phyloP scores from a whole-genome alignment of 2,888 invertebrate species.

The Hydrotaea diabolus region DNA sequence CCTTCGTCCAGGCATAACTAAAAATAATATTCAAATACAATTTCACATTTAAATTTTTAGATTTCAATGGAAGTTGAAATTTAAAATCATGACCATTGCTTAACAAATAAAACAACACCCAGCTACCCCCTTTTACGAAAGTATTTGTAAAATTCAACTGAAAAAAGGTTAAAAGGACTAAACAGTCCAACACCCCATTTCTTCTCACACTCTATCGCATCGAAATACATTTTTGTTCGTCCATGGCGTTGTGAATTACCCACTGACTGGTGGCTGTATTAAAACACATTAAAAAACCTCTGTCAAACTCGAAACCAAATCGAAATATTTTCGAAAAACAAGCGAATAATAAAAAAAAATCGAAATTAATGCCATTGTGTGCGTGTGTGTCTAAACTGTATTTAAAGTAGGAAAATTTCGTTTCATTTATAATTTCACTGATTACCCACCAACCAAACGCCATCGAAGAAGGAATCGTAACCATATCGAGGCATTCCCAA shows the following conservation, averaged over 20 bases:
- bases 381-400: slow-evolving; percentile 53
- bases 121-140: slow-evolving; percentile 6
- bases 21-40: neutral
- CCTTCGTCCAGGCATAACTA: slow-evolving; percentile 42
- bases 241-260: slow-evolving; percentile 9
- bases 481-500: slow-evolving; percentile 1
- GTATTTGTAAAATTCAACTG: neutral
- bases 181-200: neutral
- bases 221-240: neutral
- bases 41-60: neutral
- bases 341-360: slow-evolving; percentile 12
- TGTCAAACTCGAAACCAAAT: slow-evolving; percentile 22
- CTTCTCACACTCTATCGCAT: neutral
- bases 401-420: slow-evolving; percentile 52
- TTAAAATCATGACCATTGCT: slow-evolving; percentile 22
- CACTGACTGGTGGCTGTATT: slow-evolving; percentile 29
- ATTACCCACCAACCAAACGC: slow-evolving; percentile 36
- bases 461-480: slow-evolving; percentile 35
- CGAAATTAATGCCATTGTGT: slow-evolving; percentile 58
- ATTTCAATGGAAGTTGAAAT: slow-evolving; percentile 44
- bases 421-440: slow-evolving; percentile 61
- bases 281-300: slow-evolving; percentile 22
- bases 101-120: neutral
- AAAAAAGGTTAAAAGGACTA: neutral
- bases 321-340: slow-evolving; percentile 15